Evolutionary conservation across 2,113 vertebrate species (phyloP).

Genomic region (Dolichotis patagonum): DNA sequence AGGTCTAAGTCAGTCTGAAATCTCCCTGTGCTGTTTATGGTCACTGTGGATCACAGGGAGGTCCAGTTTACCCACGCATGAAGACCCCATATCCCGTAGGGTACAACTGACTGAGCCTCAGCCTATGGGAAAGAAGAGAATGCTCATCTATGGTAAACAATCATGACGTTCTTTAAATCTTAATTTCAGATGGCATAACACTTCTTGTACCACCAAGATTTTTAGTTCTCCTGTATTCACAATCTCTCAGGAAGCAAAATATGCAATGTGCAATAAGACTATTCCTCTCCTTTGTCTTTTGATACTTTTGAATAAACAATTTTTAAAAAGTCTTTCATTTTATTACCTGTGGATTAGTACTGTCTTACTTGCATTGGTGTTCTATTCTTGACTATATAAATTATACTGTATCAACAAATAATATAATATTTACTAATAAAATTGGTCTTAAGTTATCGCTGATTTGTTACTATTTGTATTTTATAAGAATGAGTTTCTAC

Average conservation of each 20-base stretch:
- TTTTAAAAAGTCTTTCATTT: background rate
- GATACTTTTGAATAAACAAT: background rate
- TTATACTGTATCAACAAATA: conserved; percentile 9
- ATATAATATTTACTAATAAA: conserved; percentile 13
- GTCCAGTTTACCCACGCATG: background rate
- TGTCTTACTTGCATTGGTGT: background rate
- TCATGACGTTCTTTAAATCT: background rate
- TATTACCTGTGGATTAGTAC: background rate
- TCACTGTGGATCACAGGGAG: background rate
- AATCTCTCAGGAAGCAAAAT: background rate
- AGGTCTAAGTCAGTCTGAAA: background rate
- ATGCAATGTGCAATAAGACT: background rate
- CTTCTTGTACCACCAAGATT: background rate
- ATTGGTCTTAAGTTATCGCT: background rate
- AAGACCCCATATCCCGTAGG: background rate
- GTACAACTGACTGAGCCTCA: background rate
- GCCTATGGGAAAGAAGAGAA: background rate
- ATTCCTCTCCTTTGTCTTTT: background rate
- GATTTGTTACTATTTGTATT: background rate
- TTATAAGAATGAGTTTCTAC: conserved; percentile 17
- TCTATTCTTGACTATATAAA: background rate
- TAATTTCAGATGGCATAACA: background rate
- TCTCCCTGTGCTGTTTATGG: background rate
- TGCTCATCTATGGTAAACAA: background rate
- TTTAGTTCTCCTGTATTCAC: background rate